Evolutionary conservation across 2,888 invertebrate genomes (phyloP).

Genomic region (Sphinx pinastri): DNA sequence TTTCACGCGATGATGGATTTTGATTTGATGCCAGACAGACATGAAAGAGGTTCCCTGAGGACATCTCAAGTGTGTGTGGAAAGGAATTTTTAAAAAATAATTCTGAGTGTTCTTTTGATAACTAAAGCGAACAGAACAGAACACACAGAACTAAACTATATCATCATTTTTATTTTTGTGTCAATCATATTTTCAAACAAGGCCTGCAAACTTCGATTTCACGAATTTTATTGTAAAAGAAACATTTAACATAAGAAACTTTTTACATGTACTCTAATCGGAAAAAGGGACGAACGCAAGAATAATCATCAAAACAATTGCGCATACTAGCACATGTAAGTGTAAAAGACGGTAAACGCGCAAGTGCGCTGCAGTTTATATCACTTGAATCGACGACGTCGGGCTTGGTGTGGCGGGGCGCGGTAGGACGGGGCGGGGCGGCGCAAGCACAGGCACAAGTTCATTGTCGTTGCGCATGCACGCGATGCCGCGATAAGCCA

Average conservation of each 20-base stretch:
- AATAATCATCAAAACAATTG: background rate
- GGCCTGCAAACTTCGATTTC: too few relatives aligned
- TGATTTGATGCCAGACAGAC: background rate
- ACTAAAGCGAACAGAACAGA: background rate
- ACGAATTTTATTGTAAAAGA: too few relatives aligned
- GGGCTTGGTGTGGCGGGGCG: background rate
- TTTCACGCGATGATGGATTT: constrained; percentile 19
- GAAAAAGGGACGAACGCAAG: too few relatives aligned
- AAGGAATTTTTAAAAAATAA: background rate
- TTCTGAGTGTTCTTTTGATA: background rate
- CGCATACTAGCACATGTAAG: background rate
- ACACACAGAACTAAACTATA: too few relatives aligned
- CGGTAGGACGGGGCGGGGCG: background rate
- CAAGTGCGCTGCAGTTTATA: background rate
- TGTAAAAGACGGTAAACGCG: background rate
- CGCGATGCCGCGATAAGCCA: constrained; percentile 58
- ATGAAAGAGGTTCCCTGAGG: background rate
- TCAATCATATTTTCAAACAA: too few relatives aligned
- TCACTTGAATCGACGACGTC: background rate
- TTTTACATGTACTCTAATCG: too few relatives aligned
- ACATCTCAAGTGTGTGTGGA: background rate
- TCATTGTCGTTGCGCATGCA: constrained; percentile 63
- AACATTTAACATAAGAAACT: too few relatives aligned
- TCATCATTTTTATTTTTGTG: too few relatives aligned
- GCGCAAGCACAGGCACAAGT: constrained; percentile 48